Conservation (phyloP, 2,797 vertebrate species). For the Danio jaintianensis region DNA sequence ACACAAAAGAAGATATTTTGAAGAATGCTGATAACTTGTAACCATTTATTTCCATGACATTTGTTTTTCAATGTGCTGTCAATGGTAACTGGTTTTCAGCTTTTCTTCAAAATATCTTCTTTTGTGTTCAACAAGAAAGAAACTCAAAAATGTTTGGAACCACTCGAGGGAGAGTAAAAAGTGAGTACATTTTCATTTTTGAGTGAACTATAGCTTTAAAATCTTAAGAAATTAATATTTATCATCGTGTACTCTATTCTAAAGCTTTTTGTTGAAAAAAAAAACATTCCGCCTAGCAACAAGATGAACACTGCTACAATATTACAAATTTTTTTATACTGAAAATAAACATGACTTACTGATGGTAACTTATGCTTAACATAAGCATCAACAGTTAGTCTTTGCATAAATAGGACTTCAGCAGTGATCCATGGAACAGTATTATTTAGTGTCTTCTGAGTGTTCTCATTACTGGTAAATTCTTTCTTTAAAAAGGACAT, state of each 20-base stretch:
- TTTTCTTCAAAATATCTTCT: no score
- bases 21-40: no score
- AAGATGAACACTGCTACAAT: background rate
- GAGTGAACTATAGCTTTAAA: no score
- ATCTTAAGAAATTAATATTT: background rate
- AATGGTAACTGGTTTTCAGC: no score
- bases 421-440: slow-evolving; percentile 1
- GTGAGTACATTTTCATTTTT: no score
- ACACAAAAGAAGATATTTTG: no score
- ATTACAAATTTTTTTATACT: background rate
- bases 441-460: slow-evolving; percentile 25
- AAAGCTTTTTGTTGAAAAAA: background rate
- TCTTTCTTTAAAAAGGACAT: slow-evolving; percentile 7
- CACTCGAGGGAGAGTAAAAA: no score
- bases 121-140: no score
- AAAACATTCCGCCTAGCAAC: background rate
- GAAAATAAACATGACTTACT: background rate
- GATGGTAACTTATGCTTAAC: background rate
- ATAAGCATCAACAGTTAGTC: background rate
- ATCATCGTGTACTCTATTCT: background rate
- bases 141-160: no score
- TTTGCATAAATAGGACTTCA: slow-evolving; percentile 19
- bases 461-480: slow-evolving; percentile 35
- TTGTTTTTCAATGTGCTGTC: no score
- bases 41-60: no score